A percentile compares a stretch with the other conserved stretches of the same genome.
These are phyloP conservation scores for Orthosia cruda DNA, from an alignment of 2,888 invertebrate species.

Conservation along the genomic window DNA sequence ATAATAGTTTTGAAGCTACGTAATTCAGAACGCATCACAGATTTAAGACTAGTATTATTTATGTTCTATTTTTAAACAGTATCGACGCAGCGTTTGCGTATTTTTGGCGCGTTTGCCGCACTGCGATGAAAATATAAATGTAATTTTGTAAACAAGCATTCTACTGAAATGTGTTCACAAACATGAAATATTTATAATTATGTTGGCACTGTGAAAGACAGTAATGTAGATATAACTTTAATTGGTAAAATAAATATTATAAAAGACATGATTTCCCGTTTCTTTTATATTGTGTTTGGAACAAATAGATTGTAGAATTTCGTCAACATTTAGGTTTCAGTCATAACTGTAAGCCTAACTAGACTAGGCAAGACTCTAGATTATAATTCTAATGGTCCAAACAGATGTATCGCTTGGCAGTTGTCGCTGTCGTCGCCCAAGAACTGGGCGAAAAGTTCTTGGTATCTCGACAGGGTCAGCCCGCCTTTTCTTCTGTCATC, in stretches of 20 bases:
- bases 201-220: slow-evolving; percentile 2
- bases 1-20: slow-evolving; percentile 67
- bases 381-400: slow-evolving; percentile 94
- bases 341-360: slow-evolving; percentile 70
- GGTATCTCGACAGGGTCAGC: slow-evolving; percentile 95
- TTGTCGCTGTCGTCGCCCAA: slow-evolving; percentile 95
- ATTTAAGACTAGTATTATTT: slow-evolving; percentile 62
- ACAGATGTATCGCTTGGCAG: slow-evolving; percentile 94
- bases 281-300: background rate
- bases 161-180: slow-evolving; percentile 35
- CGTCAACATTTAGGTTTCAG: slow-evolving; percentile 59
- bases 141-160: slow-evolving; percentile 70
- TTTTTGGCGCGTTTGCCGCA: slow-evolving; percentile 74
- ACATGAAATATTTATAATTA: slow-evolving; percentile 20
- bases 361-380: slow-evolving; percentile 40
- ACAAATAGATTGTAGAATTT: slow-evolving; percentile 24
- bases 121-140: slow-evolving; percentile 65
- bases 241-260: slow-evolving; percentile 1
- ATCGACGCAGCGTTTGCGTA: slow-evolving; percentile 75
- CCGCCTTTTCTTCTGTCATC: slow-evolving; percentile 96
- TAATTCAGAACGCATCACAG: slow-evolving; percentile 73
- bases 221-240: slow-evolving; percentile 16
- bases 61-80: slow-evolving; percentile 74
- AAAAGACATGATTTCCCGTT: background rate
- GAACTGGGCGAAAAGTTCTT: slow-evolving; percentile 96